Evolutionary conservation across 2,888 invertebrate species (phyloP).

Genomic region (Anticlea derivata): DNA sequence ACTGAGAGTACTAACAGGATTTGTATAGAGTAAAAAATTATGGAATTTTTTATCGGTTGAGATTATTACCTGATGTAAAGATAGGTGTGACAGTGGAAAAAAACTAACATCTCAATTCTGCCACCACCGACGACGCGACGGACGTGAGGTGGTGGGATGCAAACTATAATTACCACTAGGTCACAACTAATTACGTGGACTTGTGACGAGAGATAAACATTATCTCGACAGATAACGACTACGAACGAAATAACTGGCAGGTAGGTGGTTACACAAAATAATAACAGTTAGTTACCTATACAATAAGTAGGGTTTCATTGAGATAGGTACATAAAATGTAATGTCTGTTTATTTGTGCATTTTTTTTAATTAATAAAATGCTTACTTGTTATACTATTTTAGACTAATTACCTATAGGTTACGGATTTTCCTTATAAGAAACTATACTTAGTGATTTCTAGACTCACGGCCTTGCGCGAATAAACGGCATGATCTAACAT

Average conservation of each 20-base stretch:
- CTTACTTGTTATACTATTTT: too few species aligned
- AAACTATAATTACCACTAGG: conserved; percentile 56
- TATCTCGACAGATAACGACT: conserved; percentile 28
- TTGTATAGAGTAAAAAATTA: too few species aligned
- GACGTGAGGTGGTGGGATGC: conserved; percentile 41
- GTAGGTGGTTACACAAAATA: too few species aligned
- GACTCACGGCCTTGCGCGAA: conserved; percentile 19
- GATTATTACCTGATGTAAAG: too few species aligned
- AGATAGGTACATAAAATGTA: too few species aligned
- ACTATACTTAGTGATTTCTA: not conserved
- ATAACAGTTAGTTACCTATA: too few species aligned
- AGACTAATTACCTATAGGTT: too few species aligned
- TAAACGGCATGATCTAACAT: conserved; percentile 28
- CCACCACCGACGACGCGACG: conserved; percentile 24
- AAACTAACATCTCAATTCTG: conserved; percentile 33
- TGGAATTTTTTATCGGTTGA: too few species aligned
- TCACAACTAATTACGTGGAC: conserved; percentile 48
- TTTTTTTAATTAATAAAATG: too few species aligned
- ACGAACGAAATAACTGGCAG: conserved; percentile 25
- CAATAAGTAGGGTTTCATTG: too few species aligned
- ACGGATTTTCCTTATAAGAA: too few species aligned
- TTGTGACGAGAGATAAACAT: conserved; percentile 31
- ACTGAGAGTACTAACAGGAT: not conserved
- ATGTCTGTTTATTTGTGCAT: too few species aligned
- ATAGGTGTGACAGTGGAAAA: conserved; percentile 37